Evolutionary conservation across 2,888 invertebrate genomes (phyloP), one percentile per base, ranked within the genome.

Genomic region (Chironomus tentans): DNA sequence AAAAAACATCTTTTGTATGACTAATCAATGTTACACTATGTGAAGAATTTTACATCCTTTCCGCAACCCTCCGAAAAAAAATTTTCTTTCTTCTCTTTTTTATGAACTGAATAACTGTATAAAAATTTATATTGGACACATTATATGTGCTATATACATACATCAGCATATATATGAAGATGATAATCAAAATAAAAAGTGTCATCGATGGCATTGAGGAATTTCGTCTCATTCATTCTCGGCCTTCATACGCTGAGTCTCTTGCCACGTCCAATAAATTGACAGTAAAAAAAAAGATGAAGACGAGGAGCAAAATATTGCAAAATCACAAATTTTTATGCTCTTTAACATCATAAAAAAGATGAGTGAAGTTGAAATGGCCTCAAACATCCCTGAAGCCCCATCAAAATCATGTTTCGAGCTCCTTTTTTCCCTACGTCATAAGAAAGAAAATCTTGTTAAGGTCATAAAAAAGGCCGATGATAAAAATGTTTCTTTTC

Each of bases 1-100:
- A 15, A 18, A 56, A 15, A 56, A 22, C 50, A 50, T 70, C 70
- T 50, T 56, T 50, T 70, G 68, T 48, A 70, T 70, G 48, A 71
- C 71, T 71, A 71, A 71, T 71, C 71, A 71, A 70, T 70, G 70
- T 70, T 21, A 38, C 68, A 68, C 68, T 38, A 68, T 68, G 48
- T 48, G 56, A 56, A 18, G n/a, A 56, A 38, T 38, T 38, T 38
- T 56, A 15, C 56, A 7, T 56, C 56, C 56, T 56, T 50, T 6
- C n/a, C 15, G 7, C 3, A 18, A 7, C 15, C 56, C 18, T 56
- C 56, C 56, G 2, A 56, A 50, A 56, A 56, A n/a, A 15, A 56
- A 56, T 18, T 15, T n/a, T 56, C 7, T 18, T 56, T 18, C 18
- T 56, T 50, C 50, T 70, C 70, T 3, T 22, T 56, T 48, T 70